Base-by-base conservation (phyloP, 1,140 invertebrate genomes). In the Lepidotrigona ventralis region DNA sequence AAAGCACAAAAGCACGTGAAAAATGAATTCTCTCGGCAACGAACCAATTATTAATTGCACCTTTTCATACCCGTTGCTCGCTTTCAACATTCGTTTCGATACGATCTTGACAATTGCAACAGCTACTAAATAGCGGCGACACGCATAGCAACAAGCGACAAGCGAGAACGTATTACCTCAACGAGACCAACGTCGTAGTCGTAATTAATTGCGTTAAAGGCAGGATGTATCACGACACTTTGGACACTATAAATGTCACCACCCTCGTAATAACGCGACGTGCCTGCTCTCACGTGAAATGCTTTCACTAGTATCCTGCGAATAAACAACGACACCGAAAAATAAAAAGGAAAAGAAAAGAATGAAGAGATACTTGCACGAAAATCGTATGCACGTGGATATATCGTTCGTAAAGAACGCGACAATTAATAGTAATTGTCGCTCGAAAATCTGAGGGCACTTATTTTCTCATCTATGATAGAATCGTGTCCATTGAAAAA, bases 101-200 rank as follows among this genome's bases (percentile, higher is more conserved):
- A 58, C 60, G 21, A 46, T 54, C 73, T 5, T 17, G 73, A 75
- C 73, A 75, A 19, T 63, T 33, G 73, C 19, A 63, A 63, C 73
- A 12, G 56, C 39, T 58, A 46, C n/a, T 75, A 75, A 75, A 75
- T 63, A 56, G 54, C 53, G 11, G 21, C 23, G 63, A 64, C 72
- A 19, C 39, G 14, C 23, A 54, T 15, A 5, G 39, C n/a, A 70
- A 60, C 33, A 46, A 46, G 56, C 26, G 56, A 72, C 21, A 80
- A 53, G 58, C 79, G 56, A 51, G 51, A 80, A 81, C 17, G 23
- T 46, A 23, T 75, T 88, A 92, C 91, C 86, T 91, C 86, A 26
- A 92, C 69, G 23, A 92, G 79, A 46, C 79, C 91, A 1, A 91
- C 79, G 69, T 92, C 91, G 76, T 89, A 92, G 82, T 92, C 90